These are phyloP conservation scores for Diarsia rubi DNA, from an alignment of 2,888 invertebrate genomes.

Conservation along the genomic window DNA sequence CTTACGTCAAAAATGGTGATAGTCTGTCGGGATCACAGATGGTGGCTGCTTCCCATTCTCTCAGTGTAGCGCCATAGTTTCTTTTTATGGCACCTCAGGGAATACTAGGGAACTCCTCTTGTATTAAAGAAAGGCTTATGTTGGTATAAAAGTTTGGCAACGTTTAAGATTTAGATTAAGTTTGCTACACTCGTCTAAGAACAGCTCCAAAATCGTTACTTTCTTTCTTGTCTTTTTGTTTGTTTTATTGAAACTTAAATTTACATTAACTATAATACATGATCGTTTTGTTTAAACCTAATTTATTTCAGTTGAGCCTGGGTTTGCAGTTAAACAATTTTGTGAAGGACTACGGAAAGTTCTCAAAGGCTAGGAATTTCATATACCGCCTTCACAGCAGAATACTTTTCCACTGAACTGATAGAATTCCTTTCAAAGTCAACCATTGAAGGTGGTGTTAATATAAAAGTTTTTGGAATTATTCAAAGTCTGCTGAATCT, in stretches of 20 bases:
- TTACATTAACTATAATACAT: constrained; percentile 3
- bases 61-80: constrained; percentile 42
- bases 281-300: background rate
- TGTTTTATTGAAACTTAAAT: constrained; percentile 7
- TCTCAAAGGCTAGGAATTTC: constrained; percentile 64
- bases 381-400: constrained; percentile 57
- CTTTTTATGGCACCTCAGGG: constrained; percentile 44
- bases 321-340: constrained; percentile 42
- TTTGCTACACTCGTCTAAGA: constrained; percentile 15
- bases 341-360: constrained; percentile 40
- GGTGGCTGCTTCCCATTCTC: constrained; percentile 11
- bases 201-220: constrained; percentile 27
- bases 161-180: constrained; percentile 41
- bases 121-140: constrained; percentile 48
- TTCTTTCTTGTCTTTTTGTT: no score
- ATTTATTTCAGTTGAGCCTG: constrained; percentile 9
- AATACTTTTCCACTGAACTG: constrained; percentile 57
- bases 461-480: constrained; percentile 42
- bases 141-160: constrained; percentile 34
- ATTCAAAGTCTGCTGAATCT: constrained; percentile 12
- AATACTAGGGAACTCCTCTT: constrained; percentile 32
- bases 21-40: constrained; percentile 34
- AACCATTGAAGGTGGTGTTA: constrained; percentile 40
- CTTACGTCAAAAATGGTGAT: constrained; percentile 1
- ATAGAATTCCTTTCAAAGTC: constrained; percentile 58